Evolutionary conservation across 37 sponge, comb jelly and placozoan species (phyloP), one percentile per base, ranked within the genome.

Genomic region (Crambe crambe): DNA sequence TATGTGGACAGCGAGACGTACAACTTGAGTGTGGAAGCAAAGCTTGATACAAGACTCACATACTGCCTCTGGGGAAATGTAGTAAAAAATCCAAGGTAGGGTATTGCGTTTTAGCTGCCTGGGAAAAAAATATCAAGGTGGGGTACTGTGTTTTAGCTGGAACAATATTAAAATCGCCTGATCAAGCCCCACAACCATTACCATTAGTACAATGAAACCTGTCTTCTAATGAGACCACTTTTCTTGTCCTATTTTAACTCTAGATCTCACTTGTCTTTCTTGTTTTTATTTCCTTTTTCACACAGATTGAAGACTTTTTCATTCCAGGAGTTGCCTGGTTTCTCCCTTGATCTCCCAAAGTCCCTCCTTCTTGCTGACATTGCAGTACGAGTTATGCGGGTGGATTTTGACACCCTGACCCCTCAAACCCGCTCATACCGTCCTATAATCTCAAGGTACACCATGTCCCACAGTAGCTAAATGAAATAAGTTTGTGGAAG

Each of bases 51-150:
- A 26, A 37, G 38, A 31, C 37, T 86, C 58, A 42, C 54, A 20
- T 77, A 68, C 58, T 94, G 91, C 66, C 78, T 94, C 1, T 94
- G 95, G 95, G 95, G 95, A 10, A 94, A 94, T 62, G 71, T 94
- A 27, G 80, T 83, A 12, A 94, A 94, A 74, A 76, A 94, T 43
- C 95, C 95, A 21, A 81, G 95, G 86, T 90, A 76, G n/a, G 30
- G 12, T 1, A 43, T 37, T 6, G 61, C 61, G 9, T 10, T 8
- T 10, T 23, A 69, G 27, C 37, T 5, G 39, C 8, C 10, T 69
- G 6, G 51, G 12, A 15, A 15, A 47, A 47, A 47, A 15, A 47
- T 47, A 47, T 47, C 12, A 47, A 15, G 51, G n/a, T n/a, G n/a
- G n/a, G n/a, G n/a, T n/a, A n/a, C n/a, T n/a, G n/a, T n/a, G n/a